Evolutionary conservation across 2,888 invertebrate species (phyloP), one percentile per base, ranked within the genome.

Genomic region (Noctua janthe): DNA sequence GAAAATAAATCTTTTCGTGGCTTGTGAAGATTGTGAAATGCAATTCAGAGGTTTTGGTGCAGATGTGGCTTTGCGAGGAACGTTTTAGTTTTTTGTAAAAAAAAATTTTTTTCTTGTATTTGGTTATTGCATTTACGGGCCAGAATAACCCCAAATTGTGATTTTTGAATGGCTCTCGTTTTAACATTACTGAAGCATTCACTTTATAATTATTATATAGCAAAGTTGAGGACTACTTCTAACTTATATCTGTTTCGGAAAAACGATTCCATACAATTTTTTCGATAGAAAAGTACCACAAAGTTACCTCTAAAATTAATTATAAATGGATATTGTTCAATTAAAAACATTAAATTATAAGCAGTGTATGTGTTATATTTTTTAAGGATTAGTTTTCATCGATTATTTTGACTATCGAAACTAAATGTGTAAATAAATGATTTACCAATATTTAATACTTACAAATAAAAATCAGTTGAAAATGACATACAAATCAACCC

Each of bases 1-100:
- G 43, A 20, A 51, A 39, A 83, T 87, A 88, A 84, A 80, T 87
- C 76, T 75, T 51, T 23, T 80, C 76, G 64, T 74, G 70, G 67
- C 78, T 77, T 74, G 49, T 64, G 72, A 15, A 81, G 71, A 77
- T 82, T 81, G 66, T 67, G 64, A 71, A 77, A 81, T 85, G 73
- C 66, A 74, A 75, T 64, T 23, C n/a, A 20, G 51, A 35, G 85
- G 49, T 72, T 62, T 74, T 56, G 29, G n/a, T 64, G 74, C 71
- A 69, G 67, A 86, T 74, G 62, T 47, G 10, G 20, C 49, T 64
- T 76, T 56, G 67, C 3, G 39, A n/a, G 11, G 23, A 39, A 66
- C 29, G 6, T 17, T 35, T 51, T 43, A 4, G 20, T 43, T 35
- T 78, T 74, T 51, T 80, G 39, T n/a, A 10, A n/a, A 13, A 8